These are phyloP conservation scores for Dyspetes luteomarginatus DNA, from an alignment of 2,888 invertebrate species.

Conservation along the genomic window DNA sequence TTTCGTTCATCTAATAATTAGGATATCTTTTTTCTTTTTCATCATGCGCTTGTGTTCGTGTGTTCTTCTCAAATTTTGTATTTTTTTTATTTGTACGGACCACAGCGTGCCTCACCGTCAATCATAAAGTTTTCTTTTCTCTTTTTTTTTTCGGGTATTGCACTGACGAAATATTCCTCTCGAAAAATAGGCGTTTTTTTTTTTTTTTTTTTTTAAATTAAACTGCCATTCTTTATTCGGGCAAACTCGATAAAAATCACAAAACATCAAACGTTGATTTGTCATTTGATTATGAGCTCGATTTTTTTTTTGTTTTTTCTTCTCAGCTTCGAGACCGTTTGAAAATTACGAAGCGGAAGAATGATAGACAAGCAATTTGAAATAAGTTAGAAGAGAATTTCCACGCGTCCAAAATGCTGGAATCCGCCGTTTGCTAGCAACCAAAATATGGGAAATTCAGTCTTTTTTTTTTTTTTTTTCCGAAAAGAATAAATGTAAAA, in stretches of 20 bases:
- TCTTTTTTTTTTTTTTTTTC: neutral
- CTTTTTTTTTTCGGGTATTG: slow-evolving; percentile 40
- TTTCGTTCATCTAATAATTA: slow-evolving; percentile 56
- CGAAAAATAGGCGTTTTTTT: slow-evolving; percentile 13
- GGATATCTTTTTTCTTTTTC: slow-evolving; percentile 52
- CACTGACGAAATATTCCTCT: slow-evolving; percentile 52
- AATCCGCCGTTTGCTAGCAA: neutral
- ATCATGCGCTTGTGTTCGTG: slow-evolving; percentile 34
- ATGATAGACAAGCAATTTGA: slow-evolving; percentile 25
- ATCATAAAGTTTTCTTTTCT: slow-evolving; percentile 12
- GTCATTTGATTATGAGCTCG: slow-evolving; percentile 64
- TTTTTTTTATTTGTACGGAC: slow-evolving; percentile 45
- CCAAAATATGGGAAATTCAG: neutral
- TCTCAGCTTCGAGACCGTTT: slow-evolving; percentile 7
- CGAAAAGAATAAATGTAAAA: slow-evolving; percentile 18
- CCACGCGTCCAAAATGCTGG: neutral
- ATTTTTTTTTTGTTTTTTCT: slow-evolving; percentile 35
- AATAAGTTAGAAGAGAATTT: neutral
- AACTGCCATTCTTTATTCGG: too few relatives aligned
- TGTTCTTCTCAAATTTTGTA: slow-evolving; percentile 16
- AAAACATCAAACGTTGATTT: slow-evolving; percentile 38
- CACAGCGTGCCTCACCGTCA: slow-evolving; percentile 30
- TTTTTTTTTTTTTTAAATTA: too few relatives aligned
- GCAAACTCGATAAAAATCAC: slow-evolving; percentile 16
- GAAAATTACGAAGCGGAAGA: neutral